These are phyloP conservation scores for Metallyticus violacea DNA, from an alignment of 2,888 invertebrate genomes.

Conservation along the genomic window DNA sequence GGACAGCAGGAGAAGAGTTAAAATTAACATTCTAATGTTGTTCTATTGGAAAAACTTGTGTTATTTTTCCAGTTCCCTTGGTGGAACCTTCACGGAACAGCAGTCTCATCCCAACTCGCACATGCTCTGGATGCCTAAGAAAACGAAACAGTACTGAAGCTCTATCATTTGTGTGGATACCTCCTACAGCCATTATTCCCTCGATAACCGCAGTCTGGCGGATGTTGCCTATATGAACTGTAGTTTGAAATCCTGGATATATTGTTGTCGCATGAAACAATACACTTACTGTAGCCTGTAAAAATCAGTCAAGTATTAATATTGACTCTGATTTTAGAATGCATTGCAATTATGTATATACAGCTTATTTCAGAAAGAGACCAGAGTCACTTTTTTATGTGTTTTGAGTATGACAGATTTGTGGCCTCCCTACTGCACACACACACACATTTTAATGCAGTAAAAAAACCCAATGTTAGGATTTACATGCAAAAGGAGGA, in stretches of 20 bases:
- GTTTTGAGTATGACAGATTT: too few relatives aligned
- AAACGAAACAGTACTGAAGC: slow-evolving; percentile 88
- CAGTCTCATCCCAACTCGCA: slow-evolving; percentile 73
- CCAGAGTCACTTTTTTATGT: too few relatives aligned
- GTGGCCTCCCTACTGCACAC: too few relatives aligned
- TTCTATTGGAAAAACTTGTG: slow-evolving; percentile 63
- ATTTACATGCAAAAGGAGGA: too few relatives aligned
- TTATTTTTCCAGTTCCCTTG: slow-evolving; percentile 83
- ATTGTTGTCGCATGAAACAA: slow-evolving; percentile 85
- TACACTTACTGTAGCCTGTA: slow-evolving; percentile 83
- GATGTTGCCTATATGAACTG: slow-evolving; percentile 93
- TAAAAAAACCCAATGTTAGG: too few relatives aligned
- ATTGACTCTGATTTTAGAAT: background rate
- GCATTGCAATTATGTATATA: background rate
- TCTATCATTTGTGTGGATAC: slow-evolving; percentile 76
- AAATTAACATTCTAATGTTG: background rate
- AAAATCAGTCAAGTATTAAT: background rate
- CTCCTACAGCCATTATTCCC: slow-evolving; percentile 61
- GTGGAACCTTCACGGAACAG: slow-evolving; percentile 81
- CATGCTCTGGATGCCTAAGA: slow-evolving; percentile 84
- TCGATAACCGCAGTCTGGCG: slow-evolving; percentile 77
- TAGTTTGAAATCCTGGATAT: slow-evolving; percentile 82
- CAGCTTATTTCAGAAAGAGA: too few relatives aligned
- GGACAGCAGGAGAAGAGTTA: background rate
- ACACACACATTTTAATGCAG: too few relatives aligned